Conservation (phyloP, 2,797 vertebrate species). For the Aulostomus chinensis region DNA sequence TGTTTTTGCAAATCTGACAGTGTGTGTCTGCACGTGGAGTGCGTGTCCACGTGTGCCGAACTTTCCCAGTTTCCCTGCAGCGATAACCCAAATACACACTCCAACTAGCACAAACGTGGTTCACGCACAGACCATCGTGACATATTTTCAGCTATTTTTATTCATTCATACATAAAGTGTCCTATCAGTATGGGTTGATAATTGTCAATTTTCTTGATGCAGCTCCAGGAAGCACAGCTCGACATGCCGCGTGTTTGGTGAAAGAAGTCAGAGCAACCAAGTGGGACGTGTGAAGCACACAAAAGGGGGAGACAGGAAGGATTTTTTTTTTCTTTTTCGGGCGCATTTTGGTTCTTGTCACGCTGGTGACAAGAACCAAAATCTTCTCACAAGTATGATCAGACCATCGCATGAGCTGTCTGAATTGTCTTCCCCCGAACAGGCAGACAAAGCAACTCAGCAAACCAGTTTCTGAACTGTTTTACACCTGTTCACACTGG, state of each 20-base stretch:
- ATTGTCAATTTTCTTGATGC: no score
- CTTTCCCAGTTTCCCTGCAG: constrained; percentile 18
- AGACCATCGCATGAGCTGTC: constrained; percentile 40
- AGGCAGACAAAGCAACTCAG: constrained; percentile 16
- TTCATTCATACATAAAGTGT: constrained; percentile 9
- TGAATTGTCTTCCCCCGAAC: constrained; percentile 33
- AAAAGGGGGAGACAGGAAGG: no score
- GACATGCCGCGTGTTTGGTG: no score
- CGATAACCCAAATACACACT: constrained; percentile 47
- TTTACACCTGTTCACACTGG: constrained; percentile 17
- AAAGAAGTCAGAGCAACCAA: no score
- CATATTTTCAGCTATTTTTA: no score
- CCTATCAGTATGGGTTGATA: background rate
- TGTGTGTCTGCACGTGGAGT: no score
- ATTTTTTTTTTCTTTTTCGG: no score
- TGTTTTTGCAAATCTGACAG: no score
- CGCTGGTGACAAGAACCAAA: constrained; percentile 34
- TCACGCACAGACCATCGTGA: constrained; percentile 2
- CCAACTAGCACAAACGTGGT: constrained; percentile 15
- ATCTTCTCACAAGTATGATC: constrained; percentile 28
- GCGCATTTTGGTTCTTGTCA: constrained; percentile 44
- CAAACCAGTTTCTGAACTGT: constrained; percentile 10
- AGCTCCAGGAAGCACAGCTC: no score
- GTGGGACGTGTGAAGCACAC: no score
- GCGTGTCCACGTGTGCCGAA: no score